A percentile compares a stretch with the other conserved stretches of the same genome.
Conservation (phyloP, 2,888 invertebrate genomes). For the Petrophora chlorosata region DNA sequence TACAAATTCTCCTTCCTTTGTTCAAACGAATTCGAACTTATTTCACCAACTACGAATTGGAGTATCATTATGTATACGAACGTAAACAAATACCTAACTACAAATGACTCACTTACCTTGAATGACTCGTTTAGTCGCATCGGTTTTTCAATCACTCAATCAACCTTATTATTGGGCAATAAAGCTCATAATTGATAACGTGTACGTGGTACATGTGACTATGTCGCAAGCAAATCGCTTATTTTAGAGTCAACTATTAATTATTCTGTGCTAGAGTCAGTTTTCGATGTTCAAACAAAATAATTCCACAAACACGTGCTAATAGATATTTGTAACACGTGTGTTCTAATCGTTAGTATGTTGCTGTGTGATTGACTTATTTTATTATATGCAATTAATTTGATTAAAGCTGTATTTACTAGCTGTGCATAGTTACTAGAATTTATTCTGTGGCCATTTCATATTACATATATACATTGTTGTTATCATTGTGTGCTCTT, state of each 20-base stretch:
- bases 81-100: slow-evolving; percentile 26
- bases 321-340: slow-evolving; percentile 12
- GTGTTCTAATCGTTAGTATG: neutral
- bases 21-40: slow-evolving; percentile 4
- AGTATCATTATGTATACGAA: slow-evolving; percentile 17
- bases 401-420: too few relatives aligned
- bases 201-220: slow-evolving; percentile 7
- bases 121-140: slow-evolving; percentile 17
- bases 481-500: too few relatives aligned
- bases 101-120: slow-evolving; percentile 28
- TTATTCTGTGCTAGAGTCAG: slow-evolving; percentile 15
- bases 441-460: too few relatives aligned
- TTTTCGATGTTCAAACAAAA: slow-evolving; percentile 18
- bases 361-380: neutral
- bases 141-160: too few relatives aligned
- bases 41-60: slow-evolving; percentile 18
- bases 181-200: slow-evolving; percentile 15
- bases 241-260: neutral
- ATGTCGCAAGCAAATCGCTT: too few relatives aligned
- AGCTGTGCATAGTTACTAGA: neutral
- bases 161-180: slow-evolving; percentile 19
- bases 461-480: too few relatives aligned
- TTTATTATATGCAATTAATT: too few relatives aligned
- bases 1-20: neutral
- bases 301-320: slow-evolving; percentile 23